Conservation (phyloP, 2,888 invertebrate genomes). For the Drosophila neoperkinsi region DNA sequence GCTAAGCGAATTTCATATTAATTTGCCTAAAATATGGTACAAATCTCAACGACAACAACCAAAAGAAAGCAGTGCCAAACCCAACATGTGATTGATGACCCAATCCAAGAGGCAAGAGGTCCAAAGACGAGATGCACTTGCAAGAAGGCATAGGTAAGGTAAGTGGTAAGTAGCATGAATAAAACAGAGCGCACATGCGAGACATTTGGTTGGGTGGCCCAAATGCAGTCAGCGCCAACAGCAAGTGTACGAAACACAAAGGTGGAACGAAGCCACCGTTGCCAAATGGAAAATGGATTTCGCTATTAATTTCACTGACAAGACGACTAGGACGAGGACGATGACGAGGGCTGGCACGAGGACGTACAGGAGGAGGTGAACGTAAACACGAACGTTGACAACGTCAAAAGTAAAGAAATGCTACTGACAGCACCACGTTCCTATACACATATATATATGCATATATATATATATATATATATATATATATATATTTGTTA, state of each 20-base stretch:
- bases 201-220: slow-evolving; percentile 34
- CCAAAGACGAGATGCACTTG: slow-evolving; percentile 21
- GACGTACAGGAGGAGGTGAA: slow-evolving; percentile 1
- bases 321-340: slow-evolving; percentile 27
- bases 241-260: slow-evolving; percentile 27
- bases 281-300: slow-evolving; percentile 77
- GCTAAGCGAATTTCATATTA: slow-evolving; percentile 44
- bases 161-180: slow-evolving; percentile 18
- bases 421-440: slow-evolving; percentile 50
- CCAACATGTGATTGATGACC: slow-evolving; percentile 72
- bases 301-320: slow-evolving; percentile 77
- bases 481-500: not conserved
- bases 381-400: slow-evolving; percentile 56
- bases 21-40: slow-evolving; percentile 67
- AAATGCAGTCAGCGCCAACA: slow-evolving; percentile 27
- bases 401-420: slow-evolving; percentile 69
- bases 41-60: slow-evolving; percentile 31
- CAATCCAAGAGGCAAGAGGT: slow-evolving; percentile 50
- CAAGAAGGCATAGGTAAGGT: slow-evolving; percentile 9
- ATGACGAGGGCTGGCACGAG: slow-evolving; percentile 4
- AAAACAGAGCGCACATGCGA: slow-evolving; percentile 36
- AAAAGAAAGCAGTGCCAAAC: slow-evolving; percentile 18
- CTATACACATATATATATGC: slow-evolving; percentile 23
- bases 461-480: not conserved
- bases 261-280: slow-evolving; percentile 24